These are phyloP conservation scores for Tethya wilhelma DNA, from an alignment of 37 sponge, comb jelly and placozoan genomes.

Conservation along the genomic window DNA sequence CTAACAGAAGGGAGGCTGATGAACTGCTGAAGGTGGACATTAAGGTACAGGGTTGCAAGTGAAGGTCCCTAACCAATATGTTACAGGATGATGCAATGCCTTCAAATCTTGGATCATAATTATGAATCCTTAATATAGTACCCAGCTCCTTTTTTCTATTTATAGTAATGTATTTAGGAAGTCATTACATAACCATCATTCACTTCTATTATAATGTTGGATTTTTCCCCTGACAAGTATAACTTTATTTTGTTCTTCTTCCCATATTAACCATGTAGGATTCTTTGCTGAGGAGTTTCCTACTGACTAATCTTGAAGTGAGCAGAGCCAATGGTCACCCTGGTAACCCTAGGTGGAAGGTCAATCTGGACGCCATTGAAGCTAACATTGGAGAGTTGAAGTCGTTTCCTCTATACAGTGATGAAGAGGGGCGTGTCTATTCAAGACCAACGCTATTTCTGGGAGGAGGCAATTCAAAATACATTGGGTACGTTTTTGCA, in stretches of 20 bases:
- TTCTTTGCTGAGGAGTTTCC: slow-evolving; percentile 44
- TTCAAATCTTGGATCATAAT: too few species aligned
- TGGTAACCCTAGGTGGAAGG: slow-evolving; percentile 55
- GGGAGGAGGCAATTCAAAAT: slow-evolving; percentile 67
- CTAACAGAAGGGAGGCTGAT: slow-evolving; percentile 57
- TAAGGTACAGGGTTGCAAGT: too few species aligned
- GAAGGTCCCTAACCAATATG: too few species aligned
- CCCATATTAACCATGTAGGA: too few species aligned
- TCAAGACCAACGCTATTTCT: slow-evolving; percentile 69
- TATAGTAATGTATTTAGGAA: too few species aligned
- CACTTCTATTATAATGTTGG: too few species aligned
- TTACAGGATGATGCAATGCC: too few species aligned
- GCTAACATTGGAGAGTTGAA: slow-evolving; percentile 12
- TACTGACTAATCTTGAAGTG: slow-evolving; percentile 66
- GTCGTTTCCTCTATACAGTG: not conserved
- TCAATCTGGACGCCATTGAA: slow-evolving; percentile 60
- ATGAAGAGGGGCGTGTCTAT: slow-evolving; percentile 5
- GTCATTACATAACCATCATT: too few species aligned
- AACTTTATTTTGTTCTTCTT: not conserved
- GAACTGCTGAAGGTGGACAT: too few species aligned
- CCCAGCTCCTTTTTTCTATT: too few species aligned
- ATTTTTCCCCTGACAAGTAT: not conserved
- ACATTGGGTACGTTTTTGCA: slow-evolving; percentile 50
- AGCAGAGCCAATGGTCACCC: not conserved
- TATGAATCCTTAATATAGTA: too few species aligned